Conservation (phyloP, 2,797 vertebrate genomes). For the Microchirus variegatus region DNA sequence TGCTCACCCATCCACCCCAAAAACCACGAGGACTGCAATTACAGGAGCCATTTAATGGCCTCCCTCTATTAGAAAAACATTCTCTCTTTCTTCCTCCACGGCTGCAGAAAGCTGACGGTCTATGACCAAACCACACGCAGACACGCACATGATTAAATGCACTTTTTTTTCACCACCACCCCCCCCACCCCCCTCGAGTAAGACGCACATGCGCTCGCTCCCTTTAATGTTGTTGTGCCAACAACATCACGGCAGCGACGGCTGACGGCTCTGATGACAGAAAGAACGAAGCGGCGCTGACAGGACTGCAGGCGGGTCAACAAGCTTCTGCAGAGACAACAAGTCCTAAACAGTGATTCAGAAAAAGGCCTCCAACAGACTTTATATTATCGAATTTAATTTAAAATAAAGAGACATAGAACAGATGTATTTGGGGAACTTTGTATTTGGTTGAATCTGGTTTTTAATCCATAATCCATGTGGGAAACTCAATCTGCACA, state of each 20-base stretch:
- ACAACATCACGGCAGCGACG: constrained; percentile 40
- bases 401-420: too few species aligned
- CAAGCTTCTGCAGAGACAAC: constrained; percentile 7
- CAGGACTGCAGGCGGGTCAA: constrained; percentile 16
- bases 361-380: constrained; percentile 17
- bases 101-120: constrained; percentile 13
- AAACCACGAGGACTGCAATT: constrained; percentile 38
- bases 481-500: too few species aligned
- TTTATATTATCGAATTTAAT: too few species aligned
- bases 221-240: constrained; percentile 23
- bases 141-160: neutral
- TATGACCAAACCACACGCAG: constrained; percentile 10
- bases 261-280: constrained; percentile 47
- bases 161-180: too few species aligned
- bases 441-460: too few species aligned
- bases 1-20: neutral
- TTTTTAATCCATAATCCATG: too few species aligned
- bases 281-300: constrained; percentile 36
- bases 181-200: neutral
- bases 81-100: neutral
- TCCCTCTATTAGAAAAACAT: constrained; percentile 13
- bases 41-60: constrained; percentile 37
- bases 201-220: constrained; percentile 2
- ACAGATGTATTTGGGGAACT: too few species aligned
- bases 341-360: constrained; percentile 27